Base-by-base conservation (phyloP, 2,113 vertebrate genomes). In the Toxostoma redivivum region DNA sequence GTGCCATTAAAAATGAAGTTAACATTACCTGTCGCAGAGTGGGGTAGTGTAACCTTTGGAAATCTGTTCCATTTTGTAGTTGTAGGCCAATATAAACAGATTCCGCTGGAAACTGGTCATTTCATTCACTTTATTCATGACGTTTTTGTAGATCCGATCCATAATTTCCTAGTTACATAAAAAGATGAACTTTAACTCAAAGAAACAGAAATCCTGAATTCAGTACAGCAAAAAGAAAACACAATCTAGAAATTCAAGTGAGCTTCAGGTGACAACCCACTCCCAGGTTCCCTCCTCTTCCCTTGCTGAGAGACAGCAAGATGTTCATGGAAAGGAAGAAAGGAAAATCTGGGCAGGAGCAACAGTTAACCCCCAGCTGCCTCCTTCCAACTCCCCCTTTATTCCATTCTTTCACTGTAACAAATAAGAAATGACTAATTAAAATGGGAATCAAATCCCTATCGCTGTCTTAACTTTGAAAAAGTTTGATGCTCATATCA, bases 21-120 rank as follows among this genome's bases (percentile, higher is more conserved):
- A 38, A 21, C 48, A 50, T 88, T 96, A 99, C 99, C 97, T 98
- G 91, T 99, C 99, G 20, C 99, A 99, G 10, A 99, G 96, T 0
- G 99, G 99, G 4, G 99, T 99, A 94, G 92, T 98, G 73, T 97
- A 92, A 54, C 99, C 99, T 97, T 98, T 98, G 54, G 97, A 95
- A 60, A 99, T 98, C 97, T 99, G 99, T 45, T 99, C 99, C 99
- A 99, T 99, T 95, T 99, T 99, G 93, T 99, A 99, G 98, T 99
- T 99, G 98, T 99, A 99, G 9, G 99, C 99, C 95, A 99, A 91
- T 74, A 98, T 98, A 97, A 99, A 99, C 1, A 99, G 97, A 56
- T 99, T 99, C 56, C 97, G 92, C 95, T 99, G 99, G 74, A 99
- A 95, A 80, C 84, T 90, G 58, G 96, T 99, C 99, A 99, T 99